Evolutionary conservation across 2,888 invertebrate genomes (phyloP), one percentile per base, ranked within the genome.

Genomic region (Apoda limacodes): DNA sequence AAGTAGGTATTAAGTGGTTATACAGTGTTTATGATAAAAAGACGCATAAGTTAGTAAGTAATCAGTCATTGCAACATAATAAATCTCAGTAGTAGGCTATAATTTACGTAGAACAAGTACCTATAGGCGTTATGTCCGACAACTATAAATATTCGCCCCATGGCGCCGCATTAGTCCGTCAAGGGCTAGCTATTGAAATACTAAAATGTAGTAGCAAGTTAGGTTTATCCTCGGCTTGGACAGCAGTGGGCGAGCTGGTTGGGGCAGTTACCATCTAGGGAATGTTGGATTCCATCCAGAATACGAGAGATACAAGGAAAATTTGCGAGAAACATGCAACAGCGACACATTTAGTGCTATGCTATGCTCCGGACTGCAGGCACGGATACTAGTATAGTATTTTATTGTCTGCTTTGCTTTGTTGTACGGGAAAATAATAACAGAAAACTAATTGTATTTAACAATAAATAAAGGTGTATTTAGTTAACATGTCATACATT

Each of bases 251-350:
- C 50, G 31, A 48, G 56, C 60, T 52, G 49, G 50, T 52, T 43
- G 46, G 57, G 50, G 69, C 47, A 62, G 62, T 49, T 60, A 55
- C 78, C 76, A 60, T 78, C 45, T 75, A 76, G 59, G 76, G 78
- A 69, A 76, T 64, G 64, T 72, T 63, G 75, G 45, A 54, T 53
- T 57, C 58, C 56, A 66, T 62, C 60, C 67, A 37, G 45, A 37
- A n/a, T n/a, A n/a, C n/a, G n/a, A n/a, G n/a, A n/a, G 39, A 34
- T 37, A 42, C 32, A 43, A 48, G 52, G 50, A 50, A 48, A 51
- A 48, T 36, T 28, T 10, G n/a, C n/a, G n/a, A n/a, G n/a, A n/a
- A 19, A 19, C 21, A 28, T 28, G 14, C 9, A 11, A n/a, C 17
- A 17, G 7, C 21, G 22, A 12, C 13, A 20, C 27, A 32, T 23